Percentiles rank a stretch among this genome's conserved stretches.
phyloP scores from a whole-genome alignment of 1,140 invertebrate species.

The Cheumatopsyche charites region DNA sequence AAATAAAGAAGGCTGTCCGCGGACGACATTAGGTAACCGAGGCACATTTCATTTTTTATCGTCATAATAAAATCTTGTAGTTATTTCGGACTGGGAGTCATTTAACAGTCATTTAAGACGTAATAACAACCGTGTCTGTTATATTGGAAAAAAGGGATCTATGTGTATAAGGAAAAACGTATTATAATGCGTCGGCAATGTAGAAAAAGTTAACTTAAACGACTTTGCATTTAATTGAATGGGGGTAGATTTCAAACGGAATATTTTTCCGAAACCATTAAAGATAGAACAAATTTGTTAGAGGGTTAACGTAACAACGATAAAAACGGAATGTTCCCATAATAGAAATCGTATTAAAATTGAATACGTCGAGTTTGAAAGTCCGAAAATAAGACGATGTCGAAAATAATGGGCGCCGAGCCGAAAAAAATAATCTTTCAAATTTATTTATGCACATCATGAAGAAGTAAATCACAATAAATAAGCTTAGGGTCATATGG shows the following conservation, averaged over 20 bases:
- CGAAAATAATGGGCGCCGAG: too few species aligned
- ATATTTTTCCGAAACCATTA: not conserved
- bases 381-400: too few species aligned
- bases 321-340: not conserved
- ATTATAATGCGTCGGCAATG: not conserved
- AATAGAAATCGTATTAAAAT: too few species aligned
- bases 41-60: slow-evolving; percentile 45
- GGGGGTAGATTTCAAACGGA: not conserved
- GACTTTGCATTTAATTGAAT: too few species aligned
- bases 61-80: slow-evolving; percentile 40
- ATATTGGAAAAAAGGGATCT: slow-evolving; percentile 24
- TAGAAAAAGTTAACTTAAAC: not conserved
- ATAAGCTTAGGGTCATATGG: slow-evolving; percentile 34
- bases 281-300: not conserved
- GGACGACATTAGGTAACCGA: slow-evolving; percentile 39
- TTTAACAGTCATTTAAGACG: slow-evolving; percentile 40
- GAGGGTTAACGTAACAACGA: not conserved
- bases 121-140: slow-evolving; percentile 33
- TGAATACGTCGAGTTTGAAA: too few species aligned
- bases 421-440: too few species aligned
- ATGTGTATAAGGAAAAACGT: slow-evolving; percentile 6
- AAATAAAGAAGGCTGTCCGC: slow-evolving; percentile 36
- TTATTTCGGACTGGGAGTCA: slow-evolving; percentile 38
- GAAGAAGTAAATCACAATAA: slow-evolving; percentile 16
- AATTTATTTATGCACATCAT: slow-evolving; percentile 1